Evolutionary conservation across 2,113 vertebrate genomes (phyloP), one percentile per base, ranked within the genome.

Genomic region (Neolamprologus devosi): DNA sequence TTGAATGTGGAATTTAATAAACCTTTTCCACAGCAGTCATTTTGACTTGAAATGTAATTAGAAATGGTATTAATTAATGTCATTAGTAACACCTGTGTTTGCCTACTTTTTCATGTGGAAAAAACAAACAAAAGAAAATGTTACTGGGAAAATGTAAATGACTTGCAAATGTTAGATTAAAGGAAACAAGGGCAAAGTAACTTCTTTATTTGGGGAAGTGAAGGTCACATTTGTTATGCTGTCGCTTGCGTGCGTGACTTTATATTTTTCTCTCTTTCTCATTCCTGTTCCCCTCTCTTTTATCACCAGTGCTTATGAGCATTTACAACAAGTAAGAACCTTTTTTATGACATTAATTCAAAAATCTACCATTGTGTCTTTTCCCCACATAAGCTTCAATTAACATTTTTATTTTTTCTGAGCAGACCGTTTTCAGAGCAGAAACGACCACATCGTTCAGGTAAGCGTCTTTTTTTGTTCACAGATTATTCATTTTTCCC

Each of bases 291-390:
- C 4, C 89, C 23, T 83, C 11, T 82, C 33, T 91, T 3, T 80
- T 40, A 55, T 88, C 58, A 60, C 84, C 90, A 97, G 96, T 96
- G 47, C 92, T 97, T 7, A 96, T 96, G 95, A 94, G 89, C 21
- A 94, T 97, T 83, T 96, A 96, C 89, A 96, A 94, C 75, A 95
- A 95, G 96, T 97, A 93, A 87, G 93, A 84, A 3, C 3, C 42
- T 23, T 57, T 14, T 53, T 8, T 51, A 87, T 80, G 16, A 28
- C 60, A 42, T 84, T 2, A 81, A 54, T 78, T 73, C 9, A 58
- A 81, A 93, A 19, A 70, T 28, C 16, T 8, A 23, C 13, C 9
- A 40, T 13, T 1, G 3, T 3, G 4, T 5, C 58, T 75, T 87
- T 81, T 40, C 4, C 23, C 45, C 45, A 33, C 42, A 49, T 49